A percentile compares a stretch with the other conserved stretches of the same genome.
Evolutionary conservation across 1,140 invertebrate species (phyloP).

Genomic region (Rhynchophorus ferrugineus): DNA sequence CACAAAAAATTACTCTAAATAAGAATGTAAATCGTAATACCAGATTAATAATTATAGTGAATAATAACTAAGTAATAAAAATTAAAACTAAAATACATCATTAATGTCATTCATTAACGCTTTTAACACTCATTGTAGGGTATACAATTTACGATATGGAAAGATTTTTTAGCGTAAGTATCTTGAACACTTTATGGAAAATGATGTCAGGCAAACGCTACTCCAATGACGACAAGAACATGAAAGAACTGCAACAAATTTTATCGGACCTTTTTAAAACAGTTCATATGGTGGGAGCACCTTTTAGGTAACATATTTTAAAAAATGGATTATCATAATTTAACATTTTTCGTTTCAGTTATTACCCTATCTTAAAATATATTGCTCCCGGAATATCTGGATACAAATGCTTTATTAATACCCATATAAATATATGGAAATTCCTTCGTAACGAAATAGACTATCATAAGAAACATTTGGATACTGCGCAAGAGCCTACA

Average conservation of each 20-base stretch:
- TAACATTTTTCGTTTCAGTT: conserved; percentile 48
- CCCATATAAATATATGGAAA: conserved; percentile 60
- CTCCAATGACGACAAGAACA: conserved; percentile 55
- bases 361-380: conserved; percentile 68
- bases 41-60: too few relatives aligned
- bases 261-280: conserved; percentile 61
- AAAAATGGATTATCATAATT: not conserved
- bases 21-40: too few relatives aligned
- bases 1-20: too few relatives aligned
- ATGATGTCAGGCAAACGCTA: conserved; percentile 76
- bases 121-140: conserved; percentile 5
- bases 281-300: conserved; percentile 68
- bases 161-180: conserved; percentile 63
- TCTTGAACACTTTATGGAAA: conserved; percentile 79
- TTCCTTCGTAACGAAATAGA: conserved; percentile 66
- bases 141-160: conserved; percentile 48
- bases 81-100: too few relatives aligned
- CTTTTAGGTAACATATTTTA: conserved; percentile 27
- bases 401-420: conserved; percentile 62
- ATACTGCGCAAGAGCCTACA: conserved; percentile 49
- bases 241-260: conserved; percentile 59
- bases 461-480: conserved; percentile 62
- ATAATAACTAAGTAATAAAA: too few relatives aligned
- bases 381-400: conserved; percentile 68
- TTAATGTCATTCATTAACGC: too few relatives aligned